Percentiles rank a stretch among this genome's conserved stretches.
Evolutionary conservation across 2,888 invertebrate species (phyloP).

Genomic region (Magallana nippona): DNA sequence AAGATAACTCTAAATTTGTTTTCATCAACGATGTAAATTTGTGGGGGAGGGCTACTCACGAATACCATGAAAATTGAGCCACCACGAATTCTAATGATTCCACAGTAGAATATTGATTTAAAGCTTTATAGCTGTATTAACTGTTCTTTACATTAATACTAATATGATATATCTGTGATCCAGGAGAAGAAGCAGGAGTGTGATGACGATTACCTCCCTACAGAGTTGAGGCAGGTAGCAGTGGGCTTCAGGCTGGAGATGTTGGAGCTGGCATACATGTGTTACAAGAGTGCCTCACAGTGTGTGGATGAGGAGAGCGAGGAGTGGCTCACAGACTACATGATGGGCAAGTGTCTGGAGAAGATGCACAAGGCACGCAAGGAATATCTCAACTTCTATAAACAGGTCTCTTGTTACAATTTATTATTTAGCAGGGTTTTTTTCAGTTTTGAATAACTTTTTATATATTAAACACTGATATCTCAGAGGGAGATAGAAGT

Average conservation of each 20-base stretch:
- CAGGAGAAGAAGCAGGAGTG: constrained; percentile 37
- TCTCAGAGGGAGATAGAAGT: not conserved
- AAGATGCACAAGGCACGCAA: constrained; percentile 89
- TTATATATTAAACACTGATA: no score
- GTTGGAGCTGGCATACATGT: constrained; percentile 88
- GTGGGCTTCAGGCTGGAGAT: constrained; percentile 90
- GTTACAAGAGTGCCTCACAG: constrained; percentile 84
- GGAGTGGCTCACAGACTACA: constrained; percentile 94
- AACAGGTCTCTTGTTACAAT: constrained; percentile 81
- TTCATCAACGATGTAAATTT: no score
- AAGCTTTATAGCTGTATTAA: no score
- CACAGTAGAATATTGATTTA: no score
- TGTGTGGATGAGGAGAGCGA: constrained; percentile 85
- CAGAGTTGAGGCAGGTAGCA: constrained; percentile 83
- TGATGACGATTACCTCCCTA: constrained; percentile 3
- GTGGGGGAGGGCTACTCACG: no score
- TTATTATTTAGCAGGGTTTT: not conserved
- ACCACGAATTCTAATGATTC: no score
- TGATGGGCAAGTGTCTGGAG: constrained; percentile 96
- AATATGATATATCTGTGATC: not conserved
- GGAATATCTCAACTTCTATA: constrained; percentile 89
- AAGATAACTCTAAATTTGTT: no score
- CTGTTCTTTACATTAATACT: no score
- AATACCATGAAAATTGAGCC: no score
- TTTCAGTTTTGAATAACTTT: no score